Evolutionary conservation across 2,113 vertebrate species (phyloP), one percentile per base, ranked within the genome.

Genomic region (Nannospalax galili): DNA sequence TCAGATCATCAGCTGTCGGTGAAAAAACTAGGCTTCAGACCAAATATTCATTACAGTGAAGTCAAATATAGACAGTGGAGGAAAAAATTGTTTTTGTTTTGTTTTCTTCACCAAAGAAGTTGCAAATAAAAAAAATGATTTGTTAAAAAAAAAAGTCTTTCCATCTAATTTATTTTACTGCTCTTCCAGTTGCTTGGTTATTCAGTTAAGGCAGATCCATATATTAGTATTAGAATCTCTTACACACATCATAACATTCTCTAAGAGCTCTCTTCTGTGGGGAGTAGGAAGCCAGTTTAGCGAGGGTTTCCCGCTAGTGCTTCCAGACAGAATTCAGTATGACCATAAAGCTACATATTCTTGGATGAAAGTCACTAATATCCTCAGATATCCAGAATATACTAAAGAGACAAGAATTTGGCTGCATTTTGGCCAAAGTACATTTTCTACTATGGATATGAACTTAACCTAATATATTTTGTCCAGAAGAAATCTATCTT

Each of bases 71-170:
- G 30, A 95, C 3, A 96, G 84, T 35, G 5, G 3, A 75, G 77
- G n/a, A n/a, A 15, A 32, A 77, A 42, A 79, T 40, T 45, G 0
- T 7, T 56, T 28, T 35, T 88, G 52, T 28, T 81, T 77, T 62
- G 28, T 65, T 74, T 93, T 94, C 64, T 14, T 32, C 58, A 40
- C 69, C 1, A 89, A 81, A 75, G 20, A 64, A 79, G 42, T 3
- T 45, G 91, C 72, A 67, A 85, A 72, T 94, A 73, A 86, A 69
- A 52, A 95, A 70, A 19, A 60, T 52, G 28, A 15, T 32, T 56
- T 81, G 88, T 91, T 69, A 48, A 93, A 65, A 92, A 93, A 65
- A 92, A 89, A 78, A 86, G 81, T 78, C 11, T 69, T 79, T 74
- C n/a, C 86, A 70, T 80, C 58, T 72, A 67, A 35, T 65, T n/a